A percentile compares a stretch with the other conserved stretches of the same genome.
Evolutionary conservation across 2,113 vertebrate species (phyloP).

Genomic region (Caranx ignobilis): DNA sequence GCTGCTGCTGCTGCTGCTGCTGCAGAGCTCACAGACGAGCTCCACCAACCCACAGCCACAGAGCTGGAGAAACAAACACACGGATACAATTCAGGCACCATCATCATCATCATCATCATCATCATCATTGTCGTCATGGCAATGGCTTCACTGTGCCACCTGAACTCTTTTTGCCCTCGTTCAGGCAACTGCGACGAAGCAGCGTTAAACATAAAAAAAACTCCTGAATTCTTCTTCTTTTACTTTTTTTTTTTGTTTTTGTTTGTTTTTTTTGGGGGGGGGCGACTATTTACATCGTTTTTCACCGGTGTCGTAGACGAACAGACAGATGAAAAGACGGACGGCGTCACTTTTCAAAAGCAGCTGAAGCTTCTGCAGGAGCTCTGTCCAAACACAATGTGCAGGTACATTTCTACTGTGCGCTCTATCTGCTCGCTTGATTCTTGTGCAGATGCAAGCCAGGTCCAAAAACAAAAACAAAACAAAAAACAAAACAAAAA

Average conservation of each 20-base stretch:
- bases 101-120: constrained; percentile 56
- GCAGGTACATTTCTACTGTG: constrained; percentile 57
- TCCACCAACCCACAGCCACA: constrained; percentile 33
- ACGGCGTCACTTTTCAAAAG: constrained; percentile 63
- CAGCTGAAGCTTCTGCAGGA: constrained; percentile 64
- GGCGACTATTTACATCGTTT: constrained; percentile 77
- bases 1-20: constrained; percentile 76
- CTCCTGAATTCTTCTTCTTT: constrained; percentile 62
- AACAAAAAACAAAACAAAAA: too few relatives aligned
- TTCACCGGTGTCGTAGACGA: constrained; percentile 59
- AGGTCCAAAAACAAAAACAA: constrained; percentile 3
- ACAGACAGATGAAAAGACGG: background rate
- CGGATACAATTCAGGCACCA: constrained; percentile 51
- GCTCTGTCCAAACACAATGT: constrained; percentile 53
- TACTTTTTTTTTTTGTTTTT: constrained; percentile 20
- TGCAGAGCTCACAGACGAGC: constrained; percentile 65
- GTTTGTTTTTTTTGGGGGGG: too few relatives aligned
- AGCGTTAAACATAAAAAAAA: constrained; percentile 47
- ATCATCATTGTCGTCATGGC: constrained; percentile 55
- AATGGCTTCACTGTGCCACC: constrained; percentile 69
- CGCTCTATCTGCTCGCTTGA: constrained; percentile 43
- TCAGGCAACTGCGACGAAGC: constrained; percentile 60
- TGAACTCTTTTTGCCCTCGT: constrained; percentile 62
- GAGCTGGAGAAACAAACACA: constrained; percentile 51
- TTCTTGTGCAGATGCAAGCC: constrained; percentile 62